phyloP scores from a whole-genome alignment of 2,113 vertebrate species.

The Empidonax traillii region DNA sequence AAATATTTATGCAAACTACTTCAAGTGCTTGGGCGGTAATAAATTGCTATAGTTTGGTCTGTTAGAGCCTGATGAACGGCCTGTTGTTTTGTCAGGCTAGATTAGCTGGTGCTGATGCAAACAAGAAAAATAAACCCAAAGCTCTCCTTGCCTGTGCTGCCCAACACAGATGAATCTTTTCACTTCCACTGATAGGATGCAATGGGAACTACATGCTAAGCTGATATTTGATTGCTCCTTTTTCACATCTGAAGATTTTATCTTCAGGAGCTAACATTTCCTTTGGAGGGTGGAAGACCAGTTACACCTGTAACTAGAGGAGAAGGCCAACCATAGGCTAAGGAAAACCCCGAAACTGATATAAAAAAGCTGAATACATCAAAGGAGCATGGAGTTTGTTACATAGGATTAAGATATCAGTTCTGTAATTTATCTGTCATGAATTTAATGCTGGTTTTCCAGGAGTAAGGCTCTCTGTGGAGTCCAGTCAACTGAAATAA shows the following conservation, averaged over 20 bases:
- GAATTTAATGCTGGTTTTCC: neutral
- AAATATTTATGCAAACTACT: slow-evolving; percentile 32
- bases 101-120: neutral
- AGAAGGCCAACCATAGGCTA: neutral
- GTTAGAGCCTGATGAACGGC: neutral
- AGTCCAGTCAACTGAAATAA: neutral
- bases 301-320: neutral
- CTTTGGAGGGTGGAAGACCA: neutral
- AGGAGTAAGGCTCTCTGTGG: neutral
- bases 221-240: neutral
- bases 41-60: neutral
- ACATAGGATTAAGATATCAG: neutral
- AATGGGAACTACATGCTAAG: neutral
- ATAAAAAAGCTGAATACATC: neutral
- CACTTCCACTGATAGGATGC: neutral
- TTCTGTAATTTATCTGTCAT: neutral
- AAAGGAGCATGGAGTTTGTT: neutral
- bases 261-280: neutral
- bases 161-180: neutral
- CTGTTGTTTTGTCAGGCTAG: slow-evolving; percentile 1
- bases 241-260: neutral
- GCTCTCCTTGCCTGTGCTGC: neutral
- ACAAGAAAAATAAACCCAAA: neutral
- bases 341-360: neutral
- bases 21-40: neutral